A percentile compares a stretch with the other conserved stretches of the same genome.
These are phyloP conservation scores for Tamias sibiricus DNA, from an alignment of 2,113 vertebrate genomes.

Conservation along the genomic window DNA sequence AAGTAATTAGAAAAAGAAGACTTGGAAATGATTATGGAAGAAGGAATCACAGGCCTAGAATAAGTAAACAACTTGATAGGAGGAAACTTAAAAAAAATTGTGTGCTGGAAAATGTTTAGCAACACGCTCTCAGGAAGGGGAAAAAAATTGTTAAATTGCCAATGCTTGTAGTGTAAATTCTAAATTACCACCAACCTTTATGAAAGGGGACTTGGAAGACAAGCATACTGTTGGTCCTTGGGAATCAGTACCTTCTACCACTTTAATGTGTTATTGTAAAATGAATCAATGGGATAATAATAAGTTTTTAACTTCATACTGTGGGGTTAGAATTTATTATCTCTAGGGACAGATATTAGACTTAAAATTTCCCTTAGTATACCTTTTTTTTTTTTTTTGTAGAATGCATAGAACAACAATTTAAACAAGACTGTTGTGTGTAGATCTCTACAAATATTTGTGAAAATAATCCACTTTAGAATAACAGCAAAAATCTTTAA, in stretches of 20 bases:
- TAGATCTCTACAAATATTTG: not conserved
- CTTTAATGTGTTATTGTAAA: not conserved
- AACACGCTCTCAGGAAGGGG: not conserved
- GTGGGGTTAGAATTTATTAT: not conserved
- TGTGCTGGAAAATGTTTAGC: not conserved
- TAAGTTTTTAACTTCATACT: not conserved
- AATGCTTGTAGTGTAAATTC: not conserved
- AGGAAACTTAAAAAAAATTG: not conserved
- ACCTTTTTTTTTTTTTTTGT: not conserved
- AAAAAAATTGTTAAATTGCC: not conserved
- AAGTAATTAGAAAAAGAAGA: slow-evolving; percentile 7
- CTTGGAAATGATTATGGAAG: not conserved
- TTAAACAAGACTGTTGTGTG: not conserved
- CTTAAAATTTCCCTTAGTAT: not conserved
- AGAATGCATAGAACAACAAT: not conserved
- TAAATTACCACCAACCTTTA: too few species aligned
- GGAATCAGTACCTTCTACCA: not conserved
- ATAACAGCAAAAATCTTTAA: not conserved
- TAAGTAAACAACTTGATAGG: not conserved
- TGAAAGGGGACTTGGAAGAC: not conserved
- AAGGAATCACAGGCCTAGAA: not conserved
- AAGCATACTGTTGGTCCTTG: not conserved
- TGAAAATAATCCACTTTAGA: not conserved
- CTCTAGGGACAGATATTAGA: not conserved
- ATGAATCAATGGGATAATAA: not conserved